Evolutionary conservation across 2,888 invertebrate genomes (phyloP), one percentile per base, ranked within the genome.

Genomic region (Monochamus alternatus): DNA sequence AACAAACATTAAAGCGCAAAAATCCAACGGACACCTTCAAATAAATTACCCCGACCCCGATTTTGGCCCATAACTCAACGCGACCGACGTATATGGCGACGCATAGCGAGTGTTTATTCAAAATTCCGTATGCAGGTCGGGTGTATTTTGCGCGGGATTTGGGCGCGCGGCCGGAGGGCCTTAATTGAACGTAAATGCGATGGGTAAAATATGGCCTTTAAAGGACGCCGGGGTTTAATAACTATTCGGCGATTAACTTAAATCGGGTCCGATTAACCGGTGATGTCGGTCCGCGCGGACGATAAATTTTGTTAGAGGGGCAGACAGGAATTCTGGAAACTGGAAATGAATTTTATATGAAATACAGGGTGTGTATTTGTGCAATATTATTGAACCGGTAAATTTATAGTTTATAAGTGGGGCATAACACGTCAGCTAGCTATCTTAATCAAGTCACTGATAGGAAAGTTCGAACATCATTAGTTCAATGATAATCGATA

Each of bases 51-150:
- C 60, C 60, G 10, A 7, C 7, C 10, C 31, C 31, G 10, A 32
- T 31, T 60, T 60, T 31, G 38, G n/a, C 31, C 38, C 38, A 38
- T 38, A 38, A 38, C 7, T 2, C 62, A 14, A 14, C 14, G 62
- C 62, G 62, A 38, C 14, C 43, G 62, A 14, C 43, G 38, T 63
- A 38, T 43, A 43, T 43, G n/a, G 43, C 43, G 2, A 4, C 7
- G 62, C 14, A 8, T 22, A 14, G 62, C 62, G 10, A 43, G 14
- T 38, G 14, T 63, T 63, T 43, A 63, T 63, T 63, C 32, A 63
- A 63, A 43, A 63, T 43, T 43, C 38, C 14, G 43, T 43, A 47
- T 47, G 5, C 47, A 5, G 38, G 10, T 47, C 10, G 47, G 12
- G 12, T 47, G 3, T 9, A 12, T 3, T 47, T 47, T 47, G 47